Base-by-base conservation (phyloP, 2,113 vertebrate genomes). In the Oryzias celebensis region DNA sequence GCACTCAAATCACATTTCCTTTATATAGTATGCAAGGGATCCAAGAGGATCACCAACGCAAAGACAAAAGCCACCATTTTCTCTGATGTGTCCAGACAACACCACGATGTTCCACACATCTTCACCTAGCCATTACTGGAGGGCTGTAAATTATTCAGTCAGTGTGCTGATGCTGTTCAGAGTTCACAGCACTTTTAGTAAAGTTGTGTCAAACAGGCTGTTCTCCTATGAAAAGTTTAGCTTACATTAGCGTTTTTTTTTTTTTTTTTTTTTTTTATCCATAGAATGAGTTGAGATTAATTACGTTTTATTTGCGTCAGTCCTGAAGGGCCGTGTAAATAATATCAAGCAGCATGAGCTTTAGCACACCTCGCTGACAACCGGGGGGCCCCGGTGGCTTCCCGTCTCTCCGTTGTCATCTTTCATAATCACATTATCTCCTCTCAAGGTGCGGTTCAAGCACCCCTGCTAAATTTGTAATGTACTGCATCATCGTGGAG, bases 311-410 rank as follows among this genome's bases (percentile, higher is more conserved):
- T 58, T 78, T 70, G 56, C 58, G 10, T 52, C 18, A 2, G 28
- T 87, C 69, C 71, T 83, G 42, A 71, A 64, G 77, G 72, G 42
- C 41, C 74, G 72, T 65, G 72, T 77, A 78, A 80, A 87, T 75
- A 68, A 75, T 65, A 82, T 80, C 49, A 79, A 62, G 65, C 58
- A 46, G 44, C 60, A 77, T 59, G 65, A 13, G 73, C 73, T 78
- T 81, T 88, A 75, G 77, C 72, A 77, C 75, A 88, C 75, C 72
- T 75, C 28, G 55, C 72, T 80, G 80, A 85, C 54, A 52, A 71
- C 50, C 47, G 8, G 14, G 42, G 23, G 22, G 3, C 63, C 53
- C 69, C 18, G 13, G 68, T 56, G 57, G 26, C 16, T 17, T 42
- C 41, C n/a, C 41, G 36, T 26, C 8, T 26, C 65, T 22, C 65